phyloP scores from a whole-genome alignment of 2,888 invertebrate genomes.

The Chrysomela aeneicollis region DNA sequence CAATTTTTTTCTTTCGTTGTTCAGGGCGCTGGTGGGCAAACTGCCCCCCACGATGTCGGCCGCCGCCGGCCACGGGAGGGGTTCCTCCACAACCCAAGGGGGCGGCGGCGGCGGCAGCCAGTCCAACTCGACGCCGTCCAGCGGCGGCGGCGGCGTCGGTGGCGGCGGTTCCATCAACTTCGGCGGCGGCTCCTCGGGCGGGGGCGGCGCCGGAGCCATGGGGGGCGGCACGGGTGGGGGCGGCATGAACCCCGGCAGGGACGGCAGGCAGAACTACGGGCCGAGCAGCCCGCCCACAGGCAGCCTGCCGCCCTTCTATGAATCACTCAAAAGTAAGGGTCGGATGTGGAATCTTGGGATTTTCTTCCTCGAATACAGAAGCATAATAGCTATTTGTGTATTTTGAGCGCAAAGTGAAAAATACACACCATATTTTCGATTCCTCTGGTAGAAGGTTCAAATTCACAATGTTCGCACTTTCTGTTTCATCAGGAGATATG shows the following conservation, averaged over 20 bases:
- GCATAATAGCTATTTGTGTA: too few species aligned
- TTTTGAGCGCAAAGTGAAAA: too few species aligned
- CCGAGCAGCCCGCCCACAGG: conserved; percentile 89
- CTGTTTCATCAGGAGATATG: too few species aligned
- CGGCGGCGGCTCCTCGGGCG: conserved; percentile 61
- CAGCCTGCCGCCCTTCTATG: conserved; percentile 88
- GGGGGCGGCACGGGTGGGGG: conserved; percentile 71
- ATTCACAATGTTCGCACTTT: too few species aligned
- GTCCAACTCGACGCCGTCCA: conserved; percentile 20
- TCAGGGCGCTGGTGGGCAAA: conserved; percentile 62
- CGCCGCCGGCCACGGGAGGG: conserved; percentile 83
- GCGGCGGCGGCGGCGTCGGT: conserved; percentile 34
- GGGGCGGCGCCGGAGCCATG: conserved; percentile 68
- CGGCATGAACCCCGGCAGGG: conserved; percentile 74
- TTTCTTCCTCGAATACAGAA: too few species aligned
- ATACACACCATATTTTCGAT: too few species aligned
- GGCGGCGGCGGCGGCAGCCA: conserved; percentile 26
- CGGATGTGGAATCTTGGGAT: too few species aligned
- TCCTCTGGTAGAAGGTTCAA: too few species aligned
- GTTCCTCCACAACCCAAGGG: conserved; percentile 57
- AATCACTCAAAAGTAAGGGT: conserved; percentile 78
- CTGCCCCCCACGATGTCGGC: conserved; percentile 74
- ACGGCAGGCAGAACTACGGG: conserved; percentile 85
- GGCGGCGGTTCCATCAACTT: conserved; percentile 50
- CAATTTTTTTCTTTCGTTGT: too few species aligned